Percentiles rank a stretch among this genome's conserved stretches.
These are phyloP conservation scores for Patella depressa DNA, from an alignment of 2,888 invertebrate genomes.

Conservation along the genomic window DNA sequence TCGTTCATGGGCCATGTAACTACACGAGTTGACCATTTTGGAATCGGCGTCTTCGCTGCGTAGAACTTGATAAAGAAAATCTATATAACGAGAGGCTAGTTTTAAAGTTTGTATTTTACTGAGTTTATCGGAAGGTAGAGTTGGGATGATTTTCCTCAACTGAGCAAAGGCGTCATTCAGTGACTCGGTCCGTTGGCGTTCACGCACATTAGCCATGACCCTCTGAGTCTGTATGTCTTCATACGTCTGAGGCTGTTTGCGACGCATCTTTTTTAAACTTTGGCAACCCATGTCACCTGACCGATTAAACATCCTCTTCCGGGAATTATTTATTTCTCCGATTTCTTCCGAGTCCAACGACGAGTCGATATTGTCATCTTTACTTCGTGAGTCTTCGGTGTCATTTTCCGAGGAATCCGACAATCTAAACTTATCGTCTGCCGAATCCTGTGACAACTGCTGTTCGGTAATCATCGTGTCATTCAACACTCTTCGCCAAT, in stretches of 20 bases:
- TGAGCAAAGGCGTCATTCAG: conserved; percentile 86
- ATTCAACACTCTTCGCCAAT: neutral
- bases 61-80: conserved; percentile 79
- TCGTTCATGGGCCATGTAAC: conserved; percentile 87
- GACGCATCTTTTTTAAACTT: neutral
- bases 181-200: conserved; percentile 74
- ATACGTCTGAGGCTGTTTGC: conserved; percentile 52
- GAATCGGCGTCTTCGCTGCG: conserved; percentile 35
- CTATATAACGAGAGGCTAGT: conserved; percentile 93
- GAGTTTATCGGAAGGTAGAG: conserved; percentile 96
- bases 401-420: conserved; percentile 10
- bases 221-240: conserved; percentile 88
- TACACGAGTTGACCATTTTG: conserved; percentile 26
- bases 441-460: neutral
- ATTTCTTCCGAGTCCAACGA: neutral
- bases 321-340: neutral
- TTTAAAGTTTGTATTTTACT: conserved; percentile 98
- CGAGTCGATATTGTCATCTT: neutral
- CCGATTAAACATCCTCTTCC: neutral
- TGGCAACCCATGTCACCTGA: neutral
- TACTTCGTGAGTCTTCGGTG: neutral
- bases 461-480: conserved; percentile 8
- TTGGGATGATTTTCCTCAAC: conserved; percentile 94
- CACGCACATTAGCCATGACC: conserved; percentile 93
- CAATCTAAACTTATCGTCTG: neutral